Conservation (phyloP, 1,140 invertebrate species). For the Trachelipus rathkii region DNA sequence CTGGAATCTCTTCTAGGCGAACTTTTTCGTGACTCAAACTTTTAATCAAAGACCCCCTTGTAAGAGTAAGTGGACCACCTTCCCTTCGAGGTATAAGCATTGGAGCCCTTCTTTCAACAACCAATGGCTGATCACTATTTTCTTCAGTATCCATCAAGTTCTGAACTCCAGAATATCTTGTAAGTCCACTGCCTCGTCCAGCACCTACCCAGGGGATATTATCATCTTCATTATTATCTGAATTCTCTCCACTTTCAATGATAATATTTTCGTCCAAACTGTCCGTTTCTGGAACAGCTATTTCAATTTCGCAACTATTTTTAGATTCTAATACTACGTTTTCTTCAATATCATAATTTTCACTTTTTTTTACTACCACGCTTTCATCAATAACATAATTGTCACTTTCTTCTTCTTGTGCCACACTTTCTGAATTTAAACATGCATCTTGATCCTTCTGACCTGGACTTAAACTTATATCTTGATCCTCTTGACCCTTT, state of each 20-base stretch:
- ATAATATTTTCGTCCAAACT: not conserved
- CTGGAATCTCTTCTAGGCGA: not conserved
- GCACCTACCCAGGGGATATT: not conserved
- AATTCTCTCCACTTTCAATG: not conserved
- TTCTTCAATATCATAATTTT: no score
- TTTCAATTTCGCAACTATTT: no score
- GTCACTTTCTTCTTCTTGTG: not conserved
- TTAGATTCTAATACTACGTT: no score
- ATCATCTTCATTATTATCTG: not conserved
- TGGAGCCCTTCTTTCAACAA: not conserved
- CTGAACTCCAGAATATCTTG: not conserved
- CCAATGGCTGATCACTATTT: not conserved
- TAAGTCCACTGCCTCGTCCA: not conserved
- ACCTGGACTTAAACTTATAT: not conserved
- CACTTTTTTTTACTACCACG: no score
- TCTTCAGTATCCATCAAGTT: not conserved
- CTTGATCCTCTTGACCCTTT: not conserved
- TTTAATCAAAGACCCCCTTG: not conserved
- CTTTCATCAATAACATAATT: no score
- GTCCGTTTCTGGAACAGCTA: not conserved
- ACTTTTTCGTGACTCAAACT: conserved; percentile 1
- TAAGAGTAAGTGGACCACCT: not conserved
- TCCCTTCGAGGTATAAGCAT: not conserved
- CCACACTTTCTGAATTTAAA: not conserved
- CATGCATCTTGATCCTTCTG: not conserved